Evolutionary conservation across 2,797 vertebrate species (phyloP), one percentile per base, ranked within the genome.

Genomic region (Paedocypris micromegethes): DNA sequence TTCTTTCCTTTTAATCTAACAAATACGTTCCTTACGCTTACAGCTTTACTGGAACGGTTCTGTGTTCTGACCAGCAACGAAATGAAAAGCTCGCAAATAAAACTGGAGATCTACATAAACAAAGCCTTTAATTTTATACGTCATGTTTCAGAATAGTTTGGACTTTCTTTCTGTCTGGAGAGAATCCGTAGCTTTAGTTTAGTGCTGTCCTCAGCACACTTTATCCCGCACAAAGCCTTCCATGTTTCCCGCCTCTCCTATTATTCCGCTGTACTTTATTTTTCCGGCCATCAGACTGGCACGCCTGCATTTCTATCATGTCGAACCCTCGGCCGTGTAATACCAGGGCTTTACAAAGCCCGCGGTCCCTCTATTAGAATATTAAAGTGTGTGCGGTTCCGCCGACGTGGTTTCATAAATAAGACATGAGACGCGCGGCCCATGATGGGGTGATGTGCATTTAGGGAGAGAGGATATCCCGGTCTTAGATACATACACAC

Each of bases 321-420:
- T 93, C 93, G 89, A 88, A 91, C 88, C 87, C 88, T 86, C 86
- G 90, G 91, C 88, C 91, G 93, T 95, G 94, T 96, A 95, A 97
- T 95, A 93, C 92, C 84, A 77, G 83, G 90, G 92, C 92, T 93
- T 94, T 97, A 94, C 94, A 92, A 95, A 97, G 95, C 94, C 93
- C 94, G 93, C 95, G 93, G 90, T 91, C 79, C 81, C 78, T 73
- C 80, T 83, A 97, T 97, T 97, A 95, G 93, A 97, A 97, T 97
- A 96, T 97, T 93, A 97, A 96, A 97, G 94, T 95, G 93, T 95
- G 91, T 85, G 86, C 91, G 93, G 71, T 64, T 59, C 72, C 51
- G 87, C 90, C 92, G 86, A 90, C 90, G 91, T 89, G 90, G 82
- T 79, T 82, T 88, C 86, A 88, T 89, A 86, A 86, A 90, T 90